phyloP scores from a whole-genome alignment of 1,140 invertebrate species.

The Bombus breviceps region DNA sequence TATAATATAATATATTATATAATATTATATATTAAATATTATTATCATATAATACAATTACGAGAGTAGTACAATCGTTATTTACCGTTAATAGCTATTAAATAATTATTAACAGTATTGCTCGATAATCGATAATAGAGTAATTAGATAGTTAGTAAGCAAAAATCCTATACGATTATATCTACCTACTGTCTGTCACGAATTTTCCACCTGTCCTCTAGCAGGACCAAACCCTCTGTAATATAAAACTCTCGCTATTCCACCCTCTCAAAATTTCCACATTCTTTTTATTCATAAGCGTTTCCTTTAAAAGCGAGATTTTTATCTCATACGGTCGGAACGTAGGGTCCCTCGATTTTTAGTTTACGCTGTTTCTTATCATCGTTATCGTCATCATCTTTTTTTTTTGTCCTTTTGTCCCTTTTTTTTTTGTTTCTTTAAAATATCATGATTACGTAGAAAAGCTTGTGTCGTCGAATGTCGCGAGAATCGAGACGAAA shows the following conservation, averaged over 20 bases:
- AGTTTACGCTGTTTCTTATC: not conserved
- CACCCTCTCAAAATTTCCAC: not conserved
- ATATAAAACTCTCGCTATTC: not conserved
- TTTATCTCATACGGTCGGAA: constrained; percentile 5
- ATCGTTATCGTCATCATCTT: not conserved
- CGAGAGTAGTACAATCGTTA: constrained; percentile 14
- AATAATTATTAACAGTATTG: constrained; percentile 43
- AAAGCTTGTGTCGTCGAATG: constrained; percentile 16
- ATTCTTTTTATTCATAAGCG: not conserved
- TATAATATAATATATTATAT: constrained; percentile 53
- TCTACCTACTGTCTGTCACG: not conserved
- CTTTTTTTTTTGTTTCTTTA: not conserved
- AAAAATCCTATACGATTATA: constrained; percentile 17
- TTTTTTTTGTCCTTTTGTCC: not conserved
- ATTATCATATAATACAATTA: constrained; percentile 35
- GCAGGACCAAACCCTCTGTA: not conserved
- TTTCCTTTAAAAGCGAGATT: constrained; percentile 25
- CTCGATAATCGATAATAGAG: constrained; percentile 39
- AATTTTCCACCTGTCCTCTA: not conserved
- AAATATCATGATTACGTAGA: not conserved
- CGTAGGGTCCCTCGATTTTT: constrained; percentile 17
- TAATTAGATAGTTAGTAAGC: constrained; percentile 29
- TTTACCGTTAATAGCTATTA: constrained; percentile 16
- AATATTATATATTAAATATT: constrained; percentile 57
- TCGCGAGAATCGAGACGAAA: constrained; percentile 41